Evolutionary conservation across 2,888 invertebrate genomes (phyloP).

Genomic region (Pammene aurita): DNA sequence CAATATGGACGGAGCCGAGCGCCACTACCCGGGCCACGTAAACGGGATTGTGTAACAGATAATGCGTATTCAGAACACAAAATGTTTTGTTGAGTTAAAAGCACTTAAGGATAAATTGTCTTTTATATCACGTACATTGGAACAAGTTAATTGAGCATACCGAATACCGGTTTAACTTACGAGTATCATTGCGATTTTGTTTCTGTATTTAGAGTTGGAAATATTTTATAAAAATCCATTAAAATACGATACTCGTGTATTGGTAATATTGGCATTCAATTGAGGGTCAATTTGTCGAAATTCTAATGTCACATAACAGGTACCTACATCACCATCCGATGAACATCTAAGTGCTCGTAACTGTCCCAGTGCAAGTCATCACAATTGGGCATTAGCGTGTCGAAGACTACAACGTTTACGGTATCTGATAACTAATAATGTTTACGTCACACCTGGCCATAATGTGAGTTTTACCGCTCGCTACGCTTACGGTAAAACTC

Average conservation of each 20-base stretch:
- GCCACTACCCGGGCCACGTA: constrained; percentile 23
- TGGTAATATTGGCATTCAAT: background rate
- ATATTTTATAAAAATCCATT: background rate
- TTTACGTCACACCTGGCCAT: no score
- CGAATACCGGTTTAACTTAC: background rate
- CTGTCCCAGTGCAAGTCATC: no score
- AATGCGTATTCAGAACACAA: constrained; percentile 23
- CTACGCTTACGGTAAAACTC: no score
- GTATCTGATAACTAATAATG: no score
- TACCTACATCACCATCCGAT: no score
- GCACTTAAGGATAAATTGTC: constrained; percentile 19
- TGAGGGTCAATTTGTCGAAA: no score
- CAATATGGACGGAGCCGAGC: constrained; percentile 44
- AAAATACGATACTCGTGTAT: no score
- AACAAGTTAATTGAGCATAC: background rate
- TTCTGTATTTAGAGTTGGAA: background rate
- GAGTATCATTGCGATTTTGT: constrained; percentile 6
- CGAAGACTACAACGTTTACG: no score
- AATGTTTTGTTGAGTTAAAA: constrained; percentile 36
- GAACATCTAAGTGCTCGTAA: no score
- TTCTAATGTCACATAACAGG: no score
- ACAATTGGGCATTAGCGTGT: no score
- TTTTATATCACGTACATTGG: constrained; percentile 1
- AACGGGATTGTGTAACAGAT: constrained; percentile 35
- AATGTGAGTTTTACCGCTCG: no score